Conservation (phyloP, 2,888 invertebrate species). For the Acrocera orbiculus region DNA sequence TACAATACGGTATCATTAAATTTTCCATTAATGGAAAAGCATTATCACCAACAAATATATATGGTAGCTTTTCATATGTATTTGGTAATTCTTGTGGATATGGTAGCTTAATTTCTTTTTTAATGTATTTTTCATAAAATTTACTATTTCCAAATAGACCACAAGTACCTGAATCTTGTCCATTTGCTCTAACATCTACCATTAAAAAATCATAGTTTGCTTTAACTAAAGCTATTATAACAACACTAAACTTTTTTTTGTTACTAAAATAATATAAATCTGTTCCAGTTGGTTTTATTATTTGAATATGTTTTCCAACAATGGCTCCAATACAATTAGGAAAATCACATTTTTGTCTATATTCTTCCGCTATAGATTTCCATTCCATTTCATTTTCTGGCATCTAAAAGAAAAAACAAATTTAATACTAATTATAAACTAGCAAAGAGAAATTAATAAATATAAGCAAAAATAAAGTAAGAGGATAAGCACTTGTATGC, state of each 20-base stretch:
- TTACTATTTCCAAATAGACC: conserved; percentile 3
- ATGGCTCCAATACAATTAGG: too few relatives aligned
- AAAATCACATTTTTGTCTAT: conserved; percentile 11
- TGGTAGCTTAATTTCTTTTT: too few relatives aligned
- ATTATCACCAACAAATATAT: conserved; percentile 12
- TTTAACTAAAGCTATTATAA: conserved; percentile 10
- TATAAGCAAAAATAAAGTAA: too few relatives aligned
- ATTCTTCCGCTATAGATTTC: conserved; percentile 12
- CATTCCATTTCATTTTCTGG: conserved; percentile 9
- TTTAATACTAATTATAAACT: too few relatives aligned
- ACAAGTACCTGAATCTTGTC: conserved; percentile 3
- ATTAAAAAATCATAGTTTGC: conserved; percentile 12
- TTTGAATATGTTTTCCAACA: too few relatives aligned
- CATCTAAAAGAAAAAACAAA: too few relatives aligned
- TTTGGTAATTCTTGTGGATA: too few relatives aligned
- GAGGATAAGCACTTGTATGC: too few relatives aligned
- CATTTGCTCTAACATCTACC: conserved; percentile 11
- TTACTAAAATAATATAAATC: conserved; percentile 4
- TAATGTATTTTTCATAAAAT: too few relatives aligned
- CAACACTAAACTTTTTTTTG: too few relatives aligned
- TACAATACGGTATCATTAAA: conserved; percentile 13
- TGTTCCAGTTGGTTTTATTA: conserved; percentile 2
- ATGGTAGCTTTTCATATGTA: conserved; percentile 10
- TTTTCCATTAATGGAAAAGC: conserved; percentile 12
- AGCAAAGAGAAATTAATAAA: too few relatives aligned